A percentile compares a stretch with the other conserved stretches of the same genome.
Evolutionary conservation across 1,140 invertebrate genomes (phyloP).

Genomic region (Platorchestia sp.): DNA sequence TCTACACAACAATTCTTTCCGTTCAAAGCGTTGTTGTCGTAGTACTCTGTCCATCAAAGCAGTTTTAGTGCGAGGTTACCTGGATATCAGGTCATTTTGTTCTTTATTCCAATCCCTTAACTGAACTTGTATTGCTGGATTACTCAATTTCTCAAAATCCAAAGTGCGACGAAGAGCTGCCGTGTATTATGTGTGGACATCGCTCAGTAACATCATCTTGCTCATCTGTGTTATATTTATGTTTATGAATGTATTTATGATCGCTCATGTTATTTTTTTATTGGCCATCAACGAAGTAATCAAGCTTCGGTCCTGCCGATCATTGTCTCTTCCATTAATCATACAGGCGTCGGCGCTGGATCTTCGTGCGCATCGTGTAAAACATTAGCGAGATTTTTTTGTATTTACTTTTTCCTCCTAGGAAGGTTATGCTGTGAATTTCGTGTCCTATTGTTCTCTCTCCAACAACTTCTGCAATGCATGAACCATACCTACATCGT

Average conservation of each 20-base stretch:
- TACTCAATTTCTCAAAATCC: neutral
- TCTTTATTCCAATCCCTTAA: neutral
- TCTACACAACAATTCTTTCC: neutral
- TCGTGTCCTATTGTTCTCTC: neutral
- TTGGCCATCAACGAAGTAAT: neutral
- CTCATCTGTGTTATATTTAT: neutral
- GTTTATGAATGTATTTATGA: too few relatives aligned
- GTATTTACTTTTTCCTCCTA: neutral
- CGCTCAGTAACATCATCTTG: neutral
- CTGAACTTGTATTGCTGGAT: neutral
- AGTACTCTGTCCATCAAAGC: too few relatives aligned
- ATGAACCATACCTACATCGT: neutral
- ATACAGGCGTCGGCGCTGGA: neutral
- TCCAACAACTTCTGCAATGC: neutral
- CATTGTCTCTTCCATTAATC: neutral
- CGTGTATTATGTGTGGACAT: neutral
- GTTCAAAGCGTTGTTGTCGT: too few relatives aligned
- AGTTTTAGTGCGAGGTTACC: too few relatives aligned
- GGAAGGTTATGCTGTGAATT: neutral
- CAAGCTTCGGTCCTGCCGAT: neutral
- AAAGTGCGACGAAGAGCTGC: neutral
- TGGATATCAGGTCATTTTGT: neutral
- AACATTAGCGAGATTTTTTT: neutral
- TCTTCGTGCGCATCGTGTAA: neutral
- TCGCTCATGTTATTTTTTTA: neutral